These are phyloP conservation scores for Spinus pinus DNA, from an alignment of 2,797 vertebrate genomes.

Conservation along the genomic window DNA sequence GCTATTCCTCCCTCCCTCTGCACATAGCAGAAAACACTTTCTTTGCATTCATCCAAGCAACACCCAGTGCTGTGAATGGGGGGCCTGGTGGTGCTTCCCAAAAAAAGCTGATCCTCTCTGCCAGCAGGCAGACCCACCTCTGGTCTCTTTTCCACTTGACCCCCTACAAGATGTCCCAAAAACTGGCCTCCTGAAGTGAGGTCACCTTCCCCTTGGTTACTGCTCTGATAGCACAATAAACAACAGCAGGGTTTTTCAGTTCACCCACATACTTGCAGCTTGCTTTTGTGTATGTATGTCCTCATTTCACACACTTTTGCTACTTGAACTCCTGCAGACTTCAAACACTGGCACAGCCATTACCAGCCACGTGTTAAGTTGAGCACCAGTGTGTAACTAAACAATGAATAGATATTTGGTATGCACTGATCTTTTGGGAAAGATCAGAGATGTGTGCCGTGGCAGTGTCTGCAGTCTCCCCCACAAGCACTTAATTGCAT, in stretches of 20 bases:
- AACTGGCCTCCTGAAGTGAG: rapidly evolving
- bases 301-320: neutral
- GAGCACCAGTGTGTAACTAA: neutral
- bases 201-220: neutral
- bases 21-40: neutral
- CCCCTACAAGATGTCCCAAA: neutral
- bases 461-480: neutral
- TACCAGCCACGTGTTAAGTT: neutral
- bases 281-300: neutral
- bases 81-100: neutral
- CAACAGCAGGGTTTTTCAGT: neutral
- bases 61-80: neutral
- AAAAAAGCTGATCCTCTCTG: neutral
- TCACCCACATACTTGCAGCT: neutral
- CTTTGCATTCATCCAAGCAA: neutral
- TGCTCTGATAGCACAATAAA: neutral
- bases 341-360: neutral
- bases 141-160: neutral
- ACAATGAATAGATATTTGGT: neutral
- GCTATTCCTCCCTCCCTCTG: neutral
- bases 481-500: neutral
- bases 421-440: neutral
- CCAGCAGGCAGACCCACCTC: neutral
- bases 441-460: neutral
- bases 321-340: neutral